These are phyloP conservation scores for Nannobrachium achirus DNA, from an alignment of 2,113 vertebrate genomes.

Conservation along the genomic window DNA sequence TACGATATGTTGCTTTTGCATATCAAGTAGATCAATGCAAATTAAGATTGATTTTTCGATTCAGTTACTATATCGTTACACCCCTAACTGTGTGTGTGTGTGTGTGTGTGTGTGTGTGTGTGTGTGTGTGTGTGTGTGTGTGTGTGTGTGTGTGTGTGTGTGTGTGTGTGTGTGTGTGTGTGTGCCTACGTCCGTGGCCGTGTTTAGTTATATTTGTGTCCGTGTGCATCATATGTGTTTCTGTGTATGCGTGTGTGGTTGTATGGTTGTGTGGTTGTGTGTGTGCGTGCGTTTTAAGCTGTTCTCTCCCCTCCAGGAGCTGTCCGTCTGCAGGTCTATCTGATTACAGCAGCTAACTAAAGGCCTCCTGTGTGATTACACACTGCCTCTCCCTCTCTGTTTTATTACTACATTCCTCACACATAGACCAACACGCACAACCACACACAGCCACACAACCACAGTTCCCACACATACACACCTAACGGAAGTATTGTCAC, in stretches of 20 bases:
- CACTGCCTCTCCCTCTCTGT: slow-evolving; percentile 55
- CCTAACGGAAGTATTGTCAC: neutral
- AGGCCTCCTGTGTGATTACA: slow-evolving; percentile 69
- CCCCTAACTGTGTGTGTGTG: too few species aligned
- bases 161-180: neutral
- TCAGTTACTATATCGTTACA: too few species aligned
- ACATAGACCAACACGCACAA: slow-evolving; percentile 27
- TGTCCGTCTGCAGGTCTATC: slow-evolving; percentile 71
- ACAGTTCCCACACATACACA: slow-evolving; percentile 9
- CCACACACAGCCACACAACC: slow-evolving; percentile 22
- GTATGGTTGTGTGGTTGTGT: slow-evolving; percentile 5
- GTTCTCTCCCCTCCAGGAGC: slow-evolving; percentile 59
- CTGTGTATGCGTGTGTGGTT: slow-evolving; percentile 1
- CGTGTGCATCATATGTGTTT: neutral
- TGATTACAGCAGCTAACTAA: slow-evolving; percentile 71
- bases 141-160: too few species aligned
- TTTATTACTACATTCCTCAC: slow-evolving; percentile 67
- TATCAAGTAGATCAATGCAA: too few species aligned
- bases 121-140: too few species aligned
- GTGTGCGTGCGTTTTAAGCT: slow-evolving; percentile 59
- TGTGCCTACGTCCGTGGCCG: neutral
- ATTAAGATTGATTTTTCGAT: too few species aligned
- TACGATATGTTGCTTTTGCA: too few species aligned
- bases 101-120: too few species aligned
- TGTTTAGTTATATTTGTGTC: neutral